Conservation (phyloP, 2,113 vertebrate genomes). For the Pandion haliaetus region DNA sequence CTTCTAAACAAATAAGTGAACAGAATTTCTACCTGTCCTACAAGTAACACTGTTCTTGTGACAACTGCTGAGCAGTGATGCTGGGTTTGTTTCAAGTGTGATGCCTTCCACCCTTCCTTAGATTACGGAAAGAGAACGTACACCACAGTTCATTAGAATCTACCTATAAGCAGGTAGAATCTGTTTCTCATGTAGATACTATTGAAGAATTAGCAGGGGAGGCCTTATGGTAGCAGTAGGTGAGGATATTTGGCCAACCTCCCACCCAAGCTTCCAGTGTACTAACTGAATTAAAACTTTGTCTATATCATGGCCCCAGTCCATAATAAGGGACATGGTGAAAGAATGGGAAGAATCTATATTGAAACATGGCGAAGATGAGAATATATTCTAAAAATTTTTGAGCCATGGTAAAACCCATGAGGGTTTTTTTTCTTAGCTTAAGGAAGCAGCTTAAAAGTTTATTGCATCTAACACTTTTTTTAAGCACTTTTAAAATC, state of each 20-base stretch:
- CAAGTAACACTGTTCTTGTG: not conserved
- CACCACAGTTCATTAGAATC: not conserved
- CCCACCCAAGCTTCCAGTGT: not conserved
- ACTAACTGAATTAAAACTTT: not conserved
- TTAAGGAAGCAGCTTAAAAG: not conserved
- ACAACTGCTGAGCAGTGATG: not conserved
- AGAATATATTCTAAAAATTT: not conserved
- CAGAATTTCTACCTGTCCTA: not conserved
- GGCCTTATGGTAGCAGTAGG: not conserved
- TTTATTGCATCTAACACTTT: not conserved
- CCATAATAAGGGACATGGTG: not conserved
- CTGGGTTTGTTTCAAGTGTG: not conserved
- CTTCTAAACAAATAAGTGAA: not conserved
- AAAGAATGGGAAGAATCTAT: not conserved
- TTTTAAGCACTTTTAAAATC: not conserved
- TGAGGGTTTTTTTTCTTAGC: not conserved
- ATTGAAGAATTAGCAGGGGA: not conserved
- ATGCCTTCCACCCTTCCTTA: not conserved
- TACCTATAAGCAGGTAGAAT: not conserved
- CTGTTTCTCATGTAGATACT: not conserved
- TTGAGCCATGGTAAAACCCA: not conserved
- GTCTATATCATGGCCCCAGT: not conserved
- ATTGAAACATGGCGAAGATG: not conserved
- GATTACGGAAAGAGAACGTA: rapidly evolving
- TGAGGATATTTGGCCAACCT: not conserved